Percentiles rank a stretch among this genome's conserved stretches.
Evolutionary conservation across 2,888 invertebrate genomes (phyloP).

Genomic region (Sceliomorpha sp.): DNA sequence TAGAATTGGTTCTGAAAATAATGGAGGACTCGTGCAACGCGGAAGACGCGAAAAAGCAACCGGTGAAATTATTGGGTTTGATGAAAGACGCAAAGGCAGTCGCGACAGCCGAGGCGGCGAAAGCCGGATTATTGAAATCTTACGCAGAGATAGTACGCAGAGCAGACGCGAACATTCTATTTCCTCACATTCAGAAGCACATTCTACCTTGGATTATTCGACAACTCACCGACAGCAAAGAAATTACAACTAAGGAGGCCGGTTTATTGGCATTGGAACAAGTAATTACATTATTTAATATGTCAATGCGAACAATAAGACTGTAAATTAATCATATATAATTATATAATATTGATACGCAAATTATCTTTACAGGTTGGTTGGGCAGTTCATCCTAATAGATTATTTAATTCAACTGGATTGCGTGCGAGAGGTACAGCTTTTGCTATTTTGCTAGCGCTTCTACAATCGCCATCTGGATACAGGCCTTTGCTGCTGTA

Average conservation of each 20-base stretch:
- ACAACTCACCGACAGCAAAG: conserved; percentile 70
- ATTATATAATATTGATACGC: not conserved
- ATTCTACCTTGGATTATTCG: conserved; percentile 71
- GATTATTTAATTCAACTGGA: conserved; percentile 63
- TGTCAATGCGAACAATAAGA: no score
- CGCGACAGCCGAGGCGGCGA: conserved; percentile 70
- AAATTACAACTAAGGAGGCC: conserved; percentile 67
- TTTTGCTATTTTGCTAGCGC: conserved; percentile 65
- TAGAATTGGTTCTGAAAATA: conserved; percentile 62
- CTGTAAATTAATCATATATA: not conserved
- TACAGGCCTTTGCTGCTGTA: conserved; percentile 71
- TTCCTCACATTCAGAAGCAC: conserved; percentile 62
- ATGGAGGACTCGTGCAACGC: conserved; percentile 67
- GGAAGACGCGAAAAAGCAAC: conserved; percentile 68
- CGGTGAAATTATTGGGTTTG: conserved; percentile 69
- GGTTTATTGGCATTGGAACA: conserved; percentile 72
- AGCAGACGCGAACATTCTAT: conserved; percentile 60
- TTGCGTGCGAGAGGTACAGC: conserved; percentile 63
- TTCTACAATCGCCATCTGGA: conserved; percentile 69
- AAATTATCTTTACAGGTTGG: conserved; percentile 58
- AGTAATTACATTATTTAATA: no score
- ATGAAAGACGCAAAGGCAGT: conserved; percentile 71
- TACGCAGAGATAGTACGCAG: conserved; percentile 71
- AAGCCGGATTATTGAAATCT: conserved; percentile 68
- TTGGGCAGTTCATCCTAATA: conserved; percentile 66